A percentile compares a stretch with the other conserved stretches of the same genome.
phyloP scores from a whole-genome alignment of 2,797 vertebrate species.

The Nannoperca australis region DNA sequence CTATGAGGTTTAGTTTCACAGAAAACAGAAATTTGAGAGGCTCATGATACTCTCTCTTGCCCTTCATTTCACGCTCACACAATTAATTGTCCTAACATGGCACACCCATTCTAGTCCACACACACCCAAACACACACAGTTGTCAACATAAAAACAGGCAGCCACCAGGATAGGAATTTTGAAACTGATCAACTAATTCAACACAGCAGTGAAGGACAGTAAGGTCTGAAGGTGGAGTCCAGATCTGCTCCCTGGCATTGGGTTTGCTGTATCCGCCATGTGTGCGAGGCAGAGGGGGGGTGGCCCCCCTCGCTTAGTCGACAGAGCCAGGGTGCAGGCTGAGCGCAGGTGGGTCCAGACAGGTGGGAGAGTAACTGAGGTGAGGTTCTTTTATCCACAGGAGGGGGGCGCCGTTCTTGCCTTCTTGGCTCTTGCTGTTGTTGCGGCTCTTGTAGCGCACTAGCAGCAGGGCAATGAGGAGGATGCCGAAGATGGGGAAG shows the following conservation, averaged over 20 bases:
- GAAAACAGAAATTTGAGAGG: slow-evolving; percentile 58
- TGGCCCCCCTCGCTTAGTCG: slow-evolving; percentile 84
- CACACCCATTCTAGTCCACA: slow-evolving; percentile 39
- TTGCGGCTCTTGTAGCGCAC: slow-evolving; percentile 95
- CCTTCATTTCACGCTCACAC: slow-evolving; percentile 42
- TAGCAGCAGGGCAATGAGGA: slow-evolving; percentile 94
- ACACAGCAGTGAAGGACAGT: slow-evolving; percentile 81
- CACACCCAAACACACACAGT: slow-evolving; percentile 32
- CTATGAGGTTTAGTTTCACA: slow-evolving; percentile 69
- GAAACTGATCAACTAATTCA: slow-evolving; percentile 75
- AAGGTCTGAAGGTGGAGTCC: slow-evolving; percentile 78
- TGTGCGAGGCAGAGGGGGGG: slow-evolving; percentile 38
- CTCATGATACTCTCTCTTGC: slow-evolving; percentile 48
- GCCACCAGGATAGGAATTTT: slow-evolving; percentile 67
- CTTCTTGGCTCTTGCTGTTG: slow-evolving; percentile 95
- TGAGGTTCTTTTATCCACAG: slow-evolving; percentile 99
- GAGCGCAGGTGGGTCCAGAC: slow-evolving; percentile 96
- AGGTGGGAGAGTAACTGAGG: slow-evolving; percentile 99
- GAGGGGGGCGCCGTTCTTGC: slow-evolving; percentile 96
- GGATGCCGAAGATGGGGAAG: slow-evolving; percentile 97
- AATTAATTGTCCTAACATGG: slow-evolving; percentile 49
- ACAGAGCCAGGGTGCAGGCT: slow-evolving; percentile 98
- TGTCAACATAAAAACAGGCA: slow-evolving; percentile 73
- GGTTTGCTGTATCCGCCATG: slow-evolving; percentile 64
- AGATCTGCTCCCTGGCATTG: slow-evolving; percentile 71